Conservation (phyloP, 2,797 vertebrate species). For the Pseudochromis fuscus region DNA sequence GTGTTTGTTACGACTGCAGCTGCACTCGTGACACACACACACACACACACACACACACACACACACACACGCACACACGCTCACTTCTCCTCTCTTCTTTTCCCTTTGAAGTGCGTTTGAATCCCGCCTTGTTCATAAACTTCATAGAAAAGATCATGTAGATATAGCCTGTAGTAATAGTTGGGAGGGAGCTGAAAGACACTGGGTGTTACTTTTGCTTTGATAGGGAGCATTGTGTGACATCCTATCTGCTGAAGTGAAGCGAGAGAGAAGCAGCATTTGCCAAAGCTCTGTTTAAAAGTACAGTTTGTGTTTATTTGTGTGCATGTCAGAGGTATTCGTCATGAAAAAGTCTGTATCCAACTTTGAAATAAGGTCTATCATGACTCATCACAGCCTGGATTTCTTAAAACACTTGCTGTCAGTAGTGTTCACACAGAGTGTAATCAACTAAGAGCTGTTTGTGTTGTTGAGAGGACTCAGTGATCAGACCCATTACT, state of each 20-base stretch:
- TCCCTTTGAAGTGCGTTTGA: not conserved
- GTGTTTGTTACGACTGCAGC: constrained; percentile 14
- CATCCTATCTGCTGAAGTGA: constrained; percentile 8
- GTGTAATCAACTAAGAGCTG: constrained; percentile 29
- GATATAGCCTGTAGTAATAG: too few relatives aligned
- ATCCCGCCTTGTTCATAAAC: not conserved
- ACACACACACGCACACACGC: too few relatives aligned
- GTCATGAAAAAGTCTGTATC: not conserved
- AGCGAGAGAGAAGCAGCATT: not conserved
- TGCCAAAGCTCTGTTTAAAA: constrained; percentile 14
- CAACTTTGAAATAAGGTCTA: constrained; percentile 15
- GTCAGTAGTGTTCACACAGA: constrained; percentile 27
- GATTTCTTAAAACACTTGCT: constrained; percentile 8
- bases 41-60: too few relatives aligned
- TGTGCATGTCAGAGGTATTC: constrained; percentile 18
- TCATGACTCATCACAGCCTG: constrained; percentile 16
- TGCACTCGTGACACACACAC: not conserved
- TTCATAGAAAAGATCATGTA: not conserved
- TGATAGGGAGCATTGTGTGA: not conserved
- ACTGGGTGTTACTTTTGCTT: constrained; percentile 29
- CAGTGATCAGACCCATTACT: not conserved
- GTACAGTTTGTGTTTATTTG: not conserved
- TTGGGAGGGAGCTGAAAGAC: too few relatives aligned
- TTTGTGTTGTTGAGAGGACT: constrained; percentile 41
- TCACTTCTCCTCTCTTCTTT: not conserved